Base-by-base conservation (phyloP, 2,888 invertebrate genomes). In the Ophion costatus region DNA sequence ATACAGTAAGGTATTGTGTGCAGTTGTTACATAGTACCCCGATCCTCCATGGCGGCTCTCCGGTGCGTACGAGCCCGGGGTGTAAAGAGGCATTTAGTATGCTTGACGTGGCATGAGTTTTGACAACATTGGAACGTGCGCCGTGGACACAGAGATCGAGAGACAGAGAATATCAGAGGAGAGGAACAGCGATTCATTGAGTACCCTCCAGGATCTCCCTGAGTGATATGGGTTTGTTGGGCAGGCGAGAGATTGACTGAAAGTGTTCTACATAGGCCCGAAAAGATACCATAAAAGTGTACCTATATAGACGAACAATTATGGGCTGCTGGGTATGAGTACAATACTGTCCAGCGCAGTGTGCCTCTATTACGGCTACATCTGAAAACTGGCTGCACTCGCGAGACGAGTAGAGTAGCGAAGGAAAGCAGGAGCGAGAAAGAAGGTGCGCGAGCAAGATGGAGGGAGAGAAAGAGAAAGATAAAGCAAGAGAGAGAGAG, bases 11-110 rank as follows among this genome's bases (percentile, higher is more conserved):
- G n/a, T 42, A 77, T 69, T 69, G 45, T 51, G 59, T 45, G 24
- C 42, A 24, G 33, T 29, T 67, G 57, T 51, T 67, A 57, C 66
- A 66, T 64, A 20, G 51, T 38, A 38, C 38, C n/a, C 51, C 66
- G 66, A 56, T 56, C 24, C 75, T 38, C 67, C 61, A 69, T 69
- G 73, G 61, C 6, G 33, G 63, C 38, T 78, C 57, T 59, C 74
- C 51, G 51, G 70, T 70, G 63, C 70, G 70, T 81, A 81, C 74
- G 63, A 63, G 56, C 22, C 33, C 33, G 11, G 51, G 69, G 63
- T 75, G 81, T 75, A 81, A 70, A 82, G 84, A 80, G 80, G 77
- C 64, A 79, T 84, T 84, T 84, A 74, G 74, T 81, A 84, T 82
- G 78, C 78, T 82, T 79, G 78, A 84, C 69, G 81, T 75, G 69